Percentiles rank a stretch among this genome's conserved stretches.
phyloP scores from a whole-genome alignment of 2,113 vertebrate species.

The Megaceryle maxima region DNA sequence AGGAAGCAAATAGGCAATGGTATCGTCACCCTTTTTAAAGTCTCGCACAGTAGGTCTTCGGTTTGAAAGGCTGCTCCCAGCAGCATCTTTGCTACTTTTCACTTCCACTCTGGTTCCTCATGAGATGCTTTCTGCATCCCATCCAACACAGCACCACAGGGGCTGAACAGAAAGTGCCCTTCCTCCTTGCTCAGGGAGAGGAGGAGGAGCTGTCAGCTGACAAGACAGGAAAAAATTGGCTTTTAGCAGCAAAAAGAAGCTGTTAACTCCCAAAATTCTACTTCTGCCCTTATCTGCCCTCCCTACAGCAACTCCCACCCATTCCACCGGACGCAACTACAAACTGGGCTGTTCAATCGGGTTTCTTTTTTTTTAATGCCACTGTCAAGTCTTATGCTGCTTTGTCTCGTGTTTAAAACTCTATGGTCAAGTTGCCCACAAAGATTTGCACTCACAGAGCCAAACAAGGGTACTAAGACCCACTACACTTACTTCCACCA shows the following conservation, averaged over 20 bases:
- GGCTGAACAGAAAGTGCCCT: neutral
- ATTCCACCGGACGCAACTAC: neutral
- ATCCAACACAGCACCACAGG: neutral
- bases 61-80: neutral
- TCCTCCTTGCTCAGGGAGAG: neutral
- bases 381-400: fast-evolving
- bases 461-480: neutral
- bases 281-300: neutral
- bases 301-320: neutral
- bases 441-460: neutral
- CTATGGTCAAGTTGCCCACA: neutral
- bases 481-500: neutral
- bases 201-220: neutral
- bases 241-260: neutral
- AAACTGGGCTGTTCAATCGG: neutral
- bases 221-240: neutral
- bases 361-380: neutral
- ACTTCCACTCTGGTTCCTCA: neutral
- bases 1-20: neutral
- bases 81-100: neutral
- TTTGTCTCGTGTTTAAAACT: neutral
- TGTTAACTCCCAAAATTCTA: neutral
- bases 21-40: neutral
- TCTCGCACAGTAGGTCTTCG: neutral
- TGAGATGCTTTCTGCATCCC: neutral